Percentiles rank a stretch among this genome's conserved stretches.
Conservation (phyloP, 2,888 invertebrate genomes). For the Tenodera sinensis region DNA sequence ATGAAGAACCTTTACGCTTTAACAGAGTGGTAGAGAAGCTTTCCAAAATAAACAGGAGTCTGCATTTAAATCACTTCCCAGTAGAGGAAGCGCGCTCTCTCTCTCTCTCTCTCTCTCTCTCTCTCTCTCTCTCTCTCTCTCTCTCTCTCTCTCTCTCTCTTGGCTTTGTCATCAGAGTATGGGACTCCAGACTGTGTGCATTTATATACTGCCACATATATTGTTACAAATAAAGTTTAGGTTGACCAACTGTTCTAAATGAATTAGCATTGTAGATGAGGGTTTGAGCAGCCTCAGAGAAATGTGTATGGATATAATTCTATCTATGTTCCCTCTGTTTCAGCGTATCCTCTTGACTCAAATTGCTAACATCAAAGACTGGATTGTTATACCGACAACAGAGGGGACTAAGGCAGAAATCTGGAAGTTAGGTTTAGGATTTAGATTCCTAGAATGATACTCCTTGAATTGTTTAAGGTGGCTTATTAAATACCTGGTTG, state of each 20-base stretch:
- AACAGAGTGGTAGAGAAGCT: neutral
- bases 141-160: too few species aligned
- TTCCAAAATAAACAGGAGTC: neutral
- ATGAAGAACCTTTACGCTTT: neutral
- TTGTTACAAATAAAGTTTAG: neutral
- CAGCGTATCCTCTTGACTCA: neutral
- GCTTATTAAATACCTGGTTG: too few species aligned
- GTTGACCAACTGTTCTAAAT: neutral
- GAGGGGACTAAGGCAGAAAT: neutral
- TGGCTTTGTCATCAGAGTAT: neutral
- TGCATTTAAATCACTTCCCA: neutral
- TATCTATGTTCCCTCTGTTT: neutral
- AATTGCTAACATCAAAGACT: neutral
- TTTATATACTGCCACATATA: neutral
- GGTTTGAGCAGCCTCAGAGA: neutral
- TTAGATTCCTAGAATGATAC: too few species aligned
- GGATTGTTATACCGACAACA: neutral
- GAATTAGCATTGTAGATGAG: neutral
- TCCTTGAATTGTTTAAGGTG: too few species aligned
- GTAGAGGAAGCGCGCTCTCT: neutral
- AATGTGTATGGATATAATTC: neutral
- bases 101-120: too few species aligned
- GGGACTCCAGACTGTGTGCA: neutral
- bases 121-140: too few species aligned
- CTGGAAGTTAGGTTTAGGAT: too few species aligned